Evolutionary conservation across 2,113 vertebrate genomes (phyloP), one percentile per base, ranked within the genome.

Genomic region (Platysteira castanea): DNA sequence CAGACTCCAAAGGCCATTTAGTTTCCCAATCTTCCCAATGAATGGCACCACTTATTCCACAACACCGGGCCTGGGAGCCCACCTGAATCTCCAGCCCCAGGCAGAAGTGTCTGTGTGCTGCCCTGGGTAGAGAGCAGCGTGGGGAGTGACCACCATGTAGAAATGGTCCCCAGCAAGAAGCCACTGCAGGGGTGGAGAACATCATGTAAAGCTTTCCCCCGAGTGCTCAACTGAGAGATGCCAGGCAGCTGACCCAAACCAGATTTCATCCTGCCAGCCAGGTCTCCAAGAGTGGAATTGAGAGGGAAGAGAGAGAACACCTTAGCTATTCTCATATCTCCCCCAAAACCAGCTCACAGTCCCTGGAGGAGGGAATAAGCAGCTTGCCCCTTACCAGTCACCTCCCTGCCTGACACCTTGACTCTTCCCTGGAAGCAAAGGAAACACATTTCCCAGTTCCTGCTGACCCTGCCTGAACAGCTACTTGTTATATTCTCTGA

Each of bases 401-500:
- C 76, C 47, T 65, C 77, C 67, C 75, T 85, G 54, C 84, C 88
- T 71, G 77, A 87, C 61, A 41, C 47, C 19, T 47, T 84, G 63
- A 65, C 61, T 86, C 75, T 88, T 90, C 73, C 69, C 35, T 39
- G n/a, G 82, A 57, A 96, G 91, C 50, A 83, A 91, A 87, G 76
- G 35, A 81, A 81, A 85, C 68, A 84, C n/a, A 69, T 84, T 93
- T 95, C 52, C 81, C 59, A 75, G 86, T 56, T 96, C 60, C 80
- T 81, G 44, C 74, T 94, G 89, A 93, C 93, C 77, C 93, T 94
- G 69, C 81, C 84, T 92, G 84, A 95, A 78, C 9, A 6, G 86
- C 37, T 81, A 49, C 59, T 64, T 60, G 47, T 94, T 97, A 92
- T 52, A 94, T 89, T 93, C 95, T 97, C 94, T 78, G 84, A 91